Evolutionary conservation across 2,113 vertebrate genomes (phyloP).

Genomic region (Loxodonta africana): DNA sequence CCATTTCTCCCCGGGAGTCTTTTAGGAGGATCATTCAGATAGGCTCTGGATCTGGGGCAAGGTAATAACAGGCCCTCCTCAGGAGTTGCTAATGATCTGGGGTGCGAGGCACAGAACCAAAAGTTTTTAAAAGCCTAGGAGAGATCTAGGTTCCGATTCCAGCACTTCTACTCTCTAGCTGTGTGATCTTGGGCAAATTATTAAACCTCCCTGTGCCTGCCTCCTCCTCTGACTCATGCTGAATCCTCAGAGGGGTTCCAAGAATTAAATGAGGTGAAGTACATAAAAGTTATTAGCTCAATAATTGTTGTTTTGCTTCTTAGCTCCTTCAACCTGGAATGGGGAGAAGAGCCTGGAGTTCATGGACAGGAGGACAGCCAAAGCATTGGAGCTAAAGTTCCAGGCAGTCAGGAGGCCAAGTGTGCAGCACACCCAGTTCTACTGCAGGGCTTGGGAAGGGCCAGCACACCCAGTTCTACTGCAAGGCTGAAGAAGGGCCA

Average conservation of each 20-base stretch:
- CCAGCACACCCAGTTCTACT: not conserved
- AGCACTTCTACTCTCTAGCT: not conserved
- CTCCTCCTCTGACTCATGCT: not conserved
- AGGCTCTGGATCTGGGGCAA: not conserved
- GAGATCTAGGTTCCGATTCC: not conserved
- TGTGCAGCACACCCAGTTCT: not conserved
- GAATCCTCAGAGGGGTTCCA: not conserved
- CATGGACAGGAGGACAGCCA: not conserved
- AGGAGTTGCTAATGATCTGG: not conserved
- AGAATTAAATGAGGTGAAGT: not conserved
- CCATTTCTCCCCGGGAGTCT: not conserved
- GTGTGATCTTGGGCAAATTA: not conserved
- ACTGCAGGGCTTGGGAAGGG: not conserved
- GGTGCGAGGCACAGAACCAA: not conserved
- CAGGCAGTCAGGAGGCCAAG: not conserved
- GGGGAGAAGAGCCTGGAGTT: not conserved
- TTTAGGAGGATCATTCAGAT: not conserved
- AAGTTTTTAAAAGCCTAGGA: not conserved
- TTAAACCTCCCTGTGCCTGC: not conserved
- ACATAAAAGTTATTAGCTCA: not conserved
- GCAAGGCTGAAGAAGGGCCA: not conserved
- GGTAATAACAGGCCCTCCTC: not conserved
- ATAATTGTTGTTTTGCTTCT: not conserved
- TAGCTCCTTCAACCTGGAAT: not conserved
- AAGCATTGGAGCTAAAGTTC: not conserved